Conservation (phyloP, 2,113 vertebrate species). For the Thinocorus orbignyianus region DNA sequence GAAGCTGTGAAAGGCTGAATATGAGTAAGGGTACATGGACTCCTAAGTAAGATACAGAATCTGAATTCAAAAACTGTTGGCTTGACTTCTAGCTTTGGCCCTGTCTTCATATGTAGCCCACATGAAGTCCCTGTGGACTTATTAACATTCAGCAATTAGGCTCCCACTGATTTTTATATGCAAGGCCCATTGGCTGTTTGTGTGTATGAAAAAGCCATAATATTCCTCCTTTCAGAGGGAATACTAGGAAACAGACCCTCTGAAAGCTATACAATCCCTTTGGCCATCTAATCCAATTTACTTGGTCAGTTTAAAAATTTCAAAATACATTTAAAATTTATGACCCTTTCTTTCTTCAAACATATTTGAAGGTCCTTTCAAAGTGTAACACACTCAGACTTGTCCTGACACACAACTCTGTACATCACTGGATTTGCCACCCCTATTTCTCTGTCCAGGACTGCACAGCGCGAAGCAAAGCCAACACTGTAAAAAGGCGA, state of each 20-base stretch:
- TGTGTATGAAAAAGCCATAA: not conserved
- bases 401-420: not conserved
- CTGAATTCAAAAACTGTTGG: not conserved
- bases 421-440: not conserved
- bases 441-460: not conserved
- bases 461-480: not conserved
- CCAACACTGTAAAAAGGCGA: not conserved
- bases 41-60: not conserved
- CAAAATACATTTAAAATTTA: not conserved
- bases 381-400: not conserved
- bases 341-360: not conserved
- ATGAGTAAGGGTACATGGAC: not conserved
- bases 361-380: not conserved
- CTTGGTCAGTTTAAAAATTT: not conserved
- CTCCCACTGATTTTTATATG: not conserved
- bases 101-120: not conserved
- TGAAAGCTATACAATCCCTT: not conserved
- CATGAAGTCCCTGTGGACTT: not conserved
- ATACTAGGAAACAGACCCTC: not conserved
- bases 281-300: not conserved
- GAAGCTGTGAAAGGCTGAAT: not conserved
- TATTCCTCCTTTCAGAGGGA: not conserved
- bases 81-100: not conserved
- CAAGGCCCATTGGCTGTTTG: not conserved
- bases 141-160: not conserved